phyloP scores from a whole-genome alignment of 2,797 vertebrate genomes.

The Halcyon chelicuti region DNA sequence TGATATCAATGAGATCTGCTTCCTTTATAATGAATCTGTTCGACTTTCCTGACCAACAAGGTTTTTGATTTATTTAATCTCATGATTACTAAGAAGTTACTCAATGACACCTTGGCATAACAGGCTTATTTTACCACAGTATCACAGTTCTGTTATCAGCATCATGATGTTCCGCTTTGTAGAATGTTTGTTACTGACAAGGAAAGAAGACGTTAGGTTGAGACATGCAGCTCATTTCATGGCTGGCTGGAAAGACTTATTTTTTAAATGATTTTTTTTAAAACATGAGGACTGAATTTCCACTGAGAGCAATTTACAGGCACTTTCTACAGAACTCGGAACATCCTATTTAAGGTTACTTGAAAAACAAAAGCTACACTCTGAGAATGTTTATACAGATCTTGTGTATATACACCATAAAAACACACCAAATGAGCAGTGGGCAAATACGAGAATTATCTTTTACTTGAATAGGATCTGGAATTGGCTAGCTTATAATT shows the following conservation, averaged over 20 bases:
- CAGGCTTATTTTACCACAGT: constrained; percentile 13
- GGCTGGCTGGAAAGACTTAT: neutral
- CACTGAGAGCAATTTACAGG: neutral
- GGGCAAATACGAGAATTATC: neutral
- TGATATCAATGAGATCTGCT: neutral
- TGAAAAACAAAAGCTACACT: neutral
- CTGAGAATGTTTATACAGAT: neutral
- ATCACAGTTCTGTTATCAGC: constrained; percentile 5
- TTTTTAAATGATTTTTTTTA: neutral
- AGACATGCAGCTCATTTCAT: neutral
- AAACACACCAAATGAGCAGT: neutral
- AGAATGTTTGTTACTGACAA: neutral
- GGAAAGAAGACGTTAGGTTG: neutral
- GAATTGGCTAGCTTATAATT: neutral
- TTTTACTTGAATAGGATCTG: neutral
- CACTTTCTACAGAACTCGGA: neutral
- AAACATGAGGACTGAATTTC: neutral
- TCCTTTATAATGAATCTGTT: neutral
- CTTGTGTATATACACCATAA: neutral
- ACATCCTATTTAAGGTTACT: neutral
- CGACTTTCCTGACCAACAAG: neutral
- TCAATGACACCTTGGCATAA: constrained; percentile 35
- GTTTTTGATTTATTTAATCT: constrained; percentile 36
- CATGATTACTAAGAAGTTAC: neutral
- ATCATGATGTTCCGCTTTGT: neutral